These are phyloP conservation scores for Petaurus breviceps DNA, from an alignment of 2,113 vertebrate species.

Conservation along the genomic window DNA sequence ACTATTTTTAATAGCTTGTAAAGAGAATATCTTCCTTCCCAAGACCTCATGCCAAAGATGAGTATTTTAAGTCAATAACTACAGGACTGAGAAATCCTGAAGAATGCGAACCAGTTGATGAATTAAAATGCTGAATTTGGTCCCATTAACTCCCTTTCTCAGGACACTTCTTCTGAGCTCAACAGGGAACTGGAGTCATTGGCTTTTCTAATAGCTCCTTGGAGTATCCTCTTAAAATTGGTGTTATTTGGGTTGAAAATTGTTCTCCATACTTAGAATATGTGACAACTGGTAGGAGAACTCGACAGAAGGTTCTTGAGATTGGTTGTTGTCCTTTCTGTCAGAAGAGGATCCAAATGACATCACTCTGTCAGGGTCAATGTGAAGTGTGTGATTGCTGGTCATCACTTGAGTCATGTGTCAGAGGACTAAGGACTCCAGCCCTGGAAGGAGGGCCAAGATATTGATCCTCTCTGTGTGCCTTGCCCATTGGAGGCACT, in stretches of 20 bases:
- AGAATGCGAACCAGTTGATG: conserved; percentile 1
- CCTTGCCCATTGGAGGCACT: neutral
- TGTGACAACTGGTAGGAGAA: neutral
- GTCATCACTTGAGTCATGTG: neutral
- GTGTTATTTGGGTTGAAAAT: neutral
- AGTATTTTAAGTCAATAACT: neutral
- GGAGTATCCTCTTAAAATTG: neutral
- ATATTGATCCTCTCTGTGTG: neutral
- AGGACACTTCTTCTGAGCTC: neutral
- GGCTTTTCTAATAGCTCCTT: neutral
- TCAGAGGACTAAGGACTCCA: neutral
- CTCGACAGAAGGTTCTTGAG: neutral
- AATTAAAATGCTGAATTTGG: conserved; percentile 9
- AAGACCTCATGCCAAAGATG: neutral
- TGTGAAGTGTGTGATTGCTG: neutral
- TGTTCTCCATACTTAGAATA: neutral
- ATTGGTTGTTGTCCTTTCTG: neutral
- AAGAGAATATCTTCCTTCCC: conserved; percentile 57
- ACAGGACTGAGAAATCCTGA: neutral
- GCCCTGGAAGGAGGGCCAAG: neutral
- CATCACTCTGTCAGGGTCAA: neutral
- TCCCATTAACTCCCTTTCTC: neutral
- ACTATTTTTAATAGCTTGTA: conserved; percentile 48
- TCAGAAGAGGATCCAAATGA: too few species aligned
- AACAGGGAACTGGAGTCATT: neutral